These are phyloP conservation scores for Meloe dianella DNA, from an alignment of 2,888 invertebrate genomes.

Conservation along the genomic window DNA sequence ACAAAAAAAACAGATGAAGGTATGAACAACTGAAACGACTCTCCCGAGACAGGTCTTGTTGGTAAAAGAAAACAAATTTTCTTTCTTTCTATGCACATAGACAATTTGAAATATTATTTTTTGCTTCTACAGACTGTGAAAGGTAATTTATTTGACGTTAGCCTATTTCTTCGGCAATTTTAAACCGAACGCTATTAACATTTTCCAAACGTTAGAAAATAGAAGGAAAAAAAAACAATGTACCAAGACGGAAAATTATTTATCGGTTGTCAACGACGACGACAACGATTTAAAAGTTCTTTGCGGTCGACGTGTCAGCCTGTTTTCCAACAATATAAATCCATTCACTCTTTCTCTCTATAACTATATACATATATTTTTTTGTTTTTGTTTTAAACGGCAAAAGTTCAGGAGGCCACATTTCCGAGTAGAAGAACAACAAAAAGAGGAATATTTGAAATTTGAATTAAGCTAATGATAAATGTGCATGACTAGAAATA, in stretches of 20 bases:
- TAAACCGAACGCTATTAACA: neutral
- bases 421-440: neutral
- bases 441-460: neutral
- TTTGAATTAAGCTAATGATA: neutral
- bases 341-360: too few relatives aligned
- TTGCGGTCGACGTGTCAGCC: neutral
- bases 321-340: neutral
- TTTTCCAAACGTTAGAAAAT: neutral
- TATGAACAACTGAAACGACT: neutral
- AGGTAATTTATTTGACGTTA: slow-evolving; percentile 7
- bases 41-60: neutral
- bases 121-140: neutral
- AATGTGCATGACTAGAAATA: neutral
- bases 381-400: too few relatives aligned
- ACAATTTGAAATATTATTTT: slow-evolving; percentile 8
- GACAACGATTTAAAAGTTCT: neutral
- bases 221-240: slow-evolving; percentile 5
- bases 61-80: neutral
- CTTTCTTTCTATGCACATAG: neutral
- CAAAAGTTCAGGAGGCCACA: neutral
- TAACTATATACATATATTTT: too few relatives aligned
- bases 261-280: neutral
- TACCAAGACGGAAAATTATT: neutral
- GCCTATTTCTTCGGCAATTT: slow-evolving; percentile 9
- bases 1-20: too few relatives aligned